These are phyloP conservation scores for Scaptomyza hsui DNA, from an alignment of 1,140 invertebrate species.

Conservation along the genomic window DNA sequence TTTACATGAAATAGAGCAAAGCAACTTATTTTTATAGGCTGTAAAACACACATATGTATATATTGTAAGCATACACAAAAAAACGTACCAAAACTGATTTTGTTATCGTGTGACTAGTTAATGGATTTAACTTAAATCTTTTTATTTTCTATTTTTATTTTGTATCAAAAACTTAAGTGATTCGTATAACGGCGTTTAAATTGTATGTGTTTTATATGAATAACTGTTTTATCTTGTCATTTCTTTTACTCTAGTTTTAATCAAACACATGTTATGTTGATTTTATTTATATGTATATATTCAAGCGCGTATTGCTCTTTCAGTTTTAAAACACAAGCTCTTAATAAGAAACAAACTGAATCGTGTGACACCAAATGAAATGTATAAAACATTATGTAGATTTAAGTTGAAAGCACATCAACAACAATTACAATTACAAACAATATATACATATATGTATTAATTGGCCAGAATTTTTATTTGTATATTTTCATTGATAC, in stretches of 20 bases:
- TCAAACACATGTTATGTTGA: not conserved
- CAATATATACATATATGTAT: not conserved
- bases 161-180: constrained; percentile 14
- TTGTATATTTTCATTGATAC: constrained; percentile 26
- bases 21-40: constrained; percentile 53
- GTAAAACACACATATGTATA: constrained; percentile 32
- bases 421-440: constrained; percentile 8
- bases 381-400: constrained; percentile 3
- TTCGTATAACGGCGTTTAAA: constrained; percentile 26
- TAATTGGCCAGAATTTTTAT: constrained; percentile 10
- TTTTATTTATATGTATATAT: constrained; percentile 11
- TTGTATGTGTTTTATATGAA: constrained; percentile 43
- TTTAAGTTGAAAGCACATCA: constrained; percentile 23
- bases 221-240: constrained; percentile 55
- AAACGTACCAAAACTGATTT: constrained; percentile 14
- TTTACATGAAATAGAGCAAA: constrained; percentile 28
- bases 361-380: constrained; percentile 33
- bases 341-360: constrained; percentile 30
- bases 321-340: constrained; percentile 22
- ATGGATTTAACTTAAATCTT: constrained; percentile 16
- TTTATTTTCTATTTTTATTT: constrained; percentile 12
- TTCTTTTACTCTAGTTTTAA: constrained; percentile 37
- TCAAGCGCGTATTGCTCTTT: no score
- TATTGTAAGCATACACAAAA: constrained; percentile 9
- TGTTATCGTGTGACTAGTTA: constrained; percentile 19